Base-by-base conservation (phyloP, 2,113 vertebrate genomes). In the Atractosteus spatula region DNA sequence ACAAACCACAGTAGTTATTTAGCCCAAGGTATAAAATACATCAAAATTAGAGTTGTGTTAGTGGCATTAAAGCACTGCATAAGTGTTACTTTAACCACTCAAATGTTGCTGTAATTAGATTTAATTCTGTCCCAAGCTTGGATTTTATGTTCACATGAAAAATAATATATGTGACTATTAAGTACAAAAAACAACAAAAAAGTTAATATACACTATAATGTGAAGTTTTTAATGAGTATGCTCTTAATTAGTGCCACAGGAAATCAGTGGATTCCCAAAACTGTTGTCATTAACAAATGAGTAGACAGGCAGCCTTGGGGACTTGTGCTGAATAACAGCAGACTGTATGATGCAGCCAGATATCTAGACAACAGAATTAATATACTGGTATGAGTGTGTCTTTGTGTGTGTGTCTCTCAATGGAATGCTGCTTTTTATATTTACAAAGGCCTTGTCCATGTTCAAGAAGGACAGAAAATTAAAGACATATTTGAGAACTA, bases 231-330 rank as follows among this genome's bases (percentile, higher is more conserved):
- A 89, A 90, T 83, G 85, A 85, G 87, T 80, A 77, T 74, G 73
- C 82, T 83, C 83, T 89, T 88, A 89, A 90, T 90, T 87, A 88
- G 83, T 83, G 83, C 82, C 85, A 87, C 71, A 83, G 74, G 80
- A 79, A 86, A 89, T 88, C 80, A 44, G 89, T 90, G 82, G 78
- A 82, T 73, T 73, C 75, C 79, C 83, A 80, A 79, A 88, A 88
- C 47, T 80, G 79, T 81, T 83, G 86, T 84, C 87, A 85, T 86
- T 90, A 86, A 88, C 85, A 86, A 86, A 88, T 72, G 81, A 85
- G 86, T 75, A 79, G 78, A 78, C 76, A 72, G 77, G 68, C 71
- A 64, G 72, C 87, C 78, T 69, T 45, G 47, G 84, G 81, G 86
- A 86, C 75, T 76, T 76, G 82, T 80, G 75, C 86, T 80, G 78